phyloP scores from a whole-genome alignment of 2,113 vertebrate genomes.

The Hymenochirus boettgeri region DNA sequence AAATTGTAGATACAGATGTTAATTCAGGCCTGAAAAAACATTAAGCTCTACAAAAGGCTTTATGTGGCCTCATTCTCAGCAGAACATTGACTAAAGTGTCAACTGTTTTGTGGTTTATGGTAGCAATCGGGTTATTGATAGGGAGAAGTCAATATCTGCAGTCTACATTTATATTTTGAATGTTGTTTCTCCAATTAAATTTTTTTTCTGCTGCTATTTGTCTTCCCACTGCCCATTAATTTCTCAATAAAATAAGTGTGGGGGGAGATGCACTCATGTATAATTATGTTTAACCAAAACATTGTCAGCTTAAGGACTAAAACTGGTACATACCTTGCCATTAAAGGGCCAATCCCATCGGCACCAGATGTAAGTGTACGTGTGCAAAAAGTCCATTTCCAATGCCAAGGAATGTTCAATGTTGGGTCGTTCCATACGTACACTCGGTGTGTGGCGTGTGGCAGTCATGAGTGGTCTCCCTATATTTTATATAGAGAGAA shows the following conservation, averaged over 20 bases:
- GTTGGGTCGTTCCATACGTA: too few relatives aligned
- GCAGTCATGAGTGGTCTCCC: too few relatives aligned
- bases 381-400: too few relatives aligned
- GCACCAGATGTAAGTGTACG: too few relatives aligned
- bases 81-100: conserved; percentile 52
- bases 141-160: conserved; percentile 53
- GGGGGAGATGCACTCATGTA: conserved; percentile 46
- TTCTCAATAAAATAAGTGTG: conserved; percentile 42
- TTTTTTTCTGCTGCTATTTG: conserved; percentile 50
- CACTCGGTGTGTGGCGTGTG: too few relatives aligned
- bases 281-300: conserved; percentile 38
- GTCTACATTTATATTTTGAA: conserved; percentile 53
- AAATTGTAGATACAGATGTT: conserved; percentile 29
- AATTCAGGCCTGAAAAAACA: background rate
- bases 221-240: conserved; percentile 44
- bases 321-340: too few relatives aligned
- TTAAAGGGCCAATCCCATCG: too few relatives aligned
- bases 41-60: conserved; percentile 28
- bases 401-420: too few relatives aligned
- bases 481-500: too few relatives aligned
- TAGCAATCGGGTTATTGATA: conserved; percentile 46
- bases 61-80: conserved; percentile 20
- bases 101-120: conserved; percentile 52
- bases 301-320: conserved; percentile 38
- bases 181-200: conserved; percentile 50